Conservation (phyloP, 2,797 vertebrate species). For the Poecilia gillii region DNA sequence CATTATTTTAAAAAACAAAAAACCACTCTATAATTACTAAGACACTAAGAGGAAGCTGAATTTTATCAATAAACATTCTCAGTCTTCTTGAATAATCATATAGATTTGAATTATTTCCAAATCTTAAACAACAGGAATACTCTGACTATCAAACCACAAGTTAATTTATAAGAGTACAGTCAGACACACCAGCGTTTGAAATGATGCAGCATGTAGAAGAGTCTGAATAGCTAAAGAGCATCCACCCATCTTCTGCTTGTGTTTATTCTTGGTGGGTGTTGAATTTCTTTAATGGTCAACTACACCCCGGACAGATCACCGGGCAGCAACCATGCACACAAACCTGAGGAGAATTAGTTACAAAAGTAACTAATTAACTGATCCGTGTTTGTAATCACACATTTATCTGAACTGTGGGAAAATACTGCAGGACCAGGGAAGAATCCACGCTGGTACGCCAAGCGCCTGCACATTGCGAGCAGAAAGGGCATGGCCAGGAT, state of each 20-base stretch:
- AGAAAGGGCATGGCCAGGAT: not conserved
- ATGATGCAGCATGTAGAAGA: not conserved
- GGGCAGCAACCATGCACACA: not conserved
- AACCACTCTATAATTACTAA: not conserved
- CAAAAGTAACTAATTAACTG: not conserved
- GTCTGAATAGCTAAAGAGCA: not conserved
- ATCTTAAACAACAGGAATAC: conserved; percentile 43
- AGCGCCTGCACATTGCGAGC: not conserved
- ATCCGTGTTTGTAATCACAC: not conserved
- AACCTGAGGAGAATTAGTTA: not conserved
- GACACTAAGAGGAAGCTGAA: not conserved
- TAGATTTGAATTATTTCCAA: conserved; percentile 30
- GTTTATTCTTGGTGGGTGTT: not conserved
- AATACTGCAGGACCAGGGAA: not conserved
- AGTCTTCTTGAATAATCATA: conserved; percentile 43
- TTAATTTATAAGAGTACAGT: conserved; percentile 4
- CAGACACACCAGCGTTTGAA: not conserved
- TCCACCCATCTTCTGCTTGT: not conserved
- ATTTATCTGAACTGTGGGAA: not conserved
- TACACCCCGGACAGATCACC: not conserved
- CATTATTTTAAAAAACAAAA: not conserved
- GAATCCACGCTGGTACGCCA: not conserved
- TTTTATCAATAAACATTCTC: conserved; percentile 14
- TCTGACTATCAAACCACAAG: conserved; percentile 16
- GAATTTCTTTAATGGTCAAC: not conserved